phyloP scores from a whole-genome alignment of 2,888 invertebrate genomes.

The Pachydiplax longipennis region DNA sequence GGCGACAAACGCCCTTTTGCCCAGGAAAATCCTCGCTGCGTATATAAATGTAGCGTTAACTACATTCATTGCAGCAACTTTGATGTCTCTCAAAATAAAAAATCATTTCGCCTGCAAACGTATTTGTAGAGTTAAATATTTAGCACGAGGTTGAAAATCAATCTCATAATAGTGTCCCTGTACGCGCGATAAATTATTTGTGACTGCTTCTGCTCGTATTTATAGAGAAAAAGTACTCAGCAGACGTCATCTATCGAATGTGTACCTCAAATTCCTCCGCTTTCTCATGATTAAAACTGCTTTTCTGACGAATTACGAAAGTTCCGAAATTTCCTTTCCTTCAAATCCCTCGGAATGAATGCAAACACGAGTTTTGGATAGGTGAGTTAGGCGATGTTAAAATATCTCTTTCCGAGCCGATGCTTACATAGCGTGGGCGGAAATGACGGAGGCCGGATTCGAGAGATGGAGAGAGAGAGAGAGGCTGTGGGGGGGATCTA shows the following conservation, averaged over 20 bases:
- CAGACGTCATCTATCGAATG: not conserved
- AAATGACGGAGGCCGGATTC: not conserved
- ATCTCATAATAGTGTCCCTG: too few relatives aligned
- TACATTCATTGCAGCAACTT: too few relatives aligned
- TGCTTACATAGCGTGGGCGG: not conserved
- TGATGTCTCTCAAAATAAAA: too few relatives aligned
- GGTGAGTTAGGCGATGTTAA: conserved; percentile 16
- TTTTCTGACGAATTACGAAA: conserved; percentile 11
- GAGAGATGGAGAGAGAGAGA: not conserved
- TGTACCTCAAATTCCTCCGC: not conserved
- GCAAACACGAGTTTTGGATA: conserved; percentile 8
- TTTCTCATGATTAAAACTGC: conserved; percentile 25
- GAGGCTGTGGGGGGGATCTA: not conserved
- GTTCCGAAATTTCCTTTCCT: conserved; percentile 15
- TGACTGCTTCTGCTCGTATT: too few relatives aligned
- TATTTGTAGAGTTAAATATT: too few relatives aligned
- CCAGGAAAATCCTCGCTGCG: too few relatives aligned
- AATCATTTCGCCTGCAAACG: too few relatives aligned
- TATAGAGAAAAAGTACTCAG: not conserved
- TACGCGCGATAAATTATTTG: too few relatives aligned
- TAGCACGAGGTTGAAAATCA: too few relatives aligned
- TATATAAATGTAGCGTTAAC: too few relatives aligned
- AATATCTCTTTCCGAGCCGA: not conserved
- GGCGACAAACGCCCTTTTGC: too few relatives aligned
- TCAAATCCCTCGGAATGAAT: conserved; percentile 2